These are phyloP conservation scores for Aviceda subcristata DNA, from an alignment of 2,113 vertebrate genomes.

Conservation along the genomic window DNA sequence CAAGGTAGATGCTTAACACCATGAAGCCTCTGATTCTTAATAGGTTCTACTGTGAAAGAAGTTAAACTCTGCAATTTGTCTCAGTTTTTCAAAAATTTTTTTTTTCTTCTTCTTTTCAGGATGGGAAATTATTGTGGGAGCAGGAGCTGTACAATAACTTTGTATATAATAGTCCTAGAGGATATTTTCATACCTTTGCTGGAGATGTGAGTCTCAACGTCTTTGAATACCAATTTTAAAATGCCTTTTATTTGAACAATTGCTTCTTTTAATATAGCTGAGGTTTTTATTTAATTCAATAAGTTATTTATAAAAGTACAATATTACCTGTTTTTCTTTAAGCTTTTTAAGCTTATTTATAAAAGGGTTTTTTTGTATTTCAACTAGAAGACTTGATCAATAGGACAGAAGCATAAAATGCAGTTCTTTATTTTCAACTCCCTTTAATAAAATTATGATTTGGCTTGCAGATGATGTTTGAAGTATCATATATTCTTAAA, in stretches of 20 bases:
- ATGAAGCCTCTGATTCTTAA: background rate
- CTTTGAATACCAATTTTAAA: constrained; percentile 2
- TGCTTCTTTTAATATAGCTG: background rate
- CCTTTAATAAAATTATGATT: background rate
- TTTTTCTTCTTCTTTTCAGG: constrained; percentile 73
- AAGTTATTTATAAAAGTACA: background rate
- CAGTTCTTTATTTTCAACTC: background rate
- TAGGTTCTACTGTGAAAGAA: background rate
- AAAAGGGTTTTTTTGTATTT: background rate
- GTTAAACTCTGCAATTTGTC: background rate
- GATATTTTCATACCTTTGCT: constrained; percentile 96
- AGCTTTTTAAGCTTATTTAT: background rate
- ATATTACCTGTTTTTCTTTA: background rate
- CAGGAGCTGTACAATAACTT: constrained; percentile 99
- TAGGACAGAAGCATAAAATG: background rate
- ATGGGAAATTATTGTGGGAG: constrained; percentile 91
- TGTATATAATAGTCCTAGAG: constrained; percentile 87
- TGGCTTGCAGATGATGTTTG: background rate
- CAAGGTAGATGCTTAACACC: background rate
- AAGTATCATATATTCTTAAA: background rate
- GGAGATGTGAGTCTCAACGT: constrained; percentile 80
- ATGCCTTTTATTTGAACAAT: background rate
- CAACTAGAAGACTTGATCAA: background rate
- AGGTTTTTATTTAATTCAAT: background rate
- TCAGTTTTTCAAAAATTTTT: background rate